phyloP scores from a whole-genome alignment of 2,797 vertebrate species.

The Sebastes iracundus region DNA sequence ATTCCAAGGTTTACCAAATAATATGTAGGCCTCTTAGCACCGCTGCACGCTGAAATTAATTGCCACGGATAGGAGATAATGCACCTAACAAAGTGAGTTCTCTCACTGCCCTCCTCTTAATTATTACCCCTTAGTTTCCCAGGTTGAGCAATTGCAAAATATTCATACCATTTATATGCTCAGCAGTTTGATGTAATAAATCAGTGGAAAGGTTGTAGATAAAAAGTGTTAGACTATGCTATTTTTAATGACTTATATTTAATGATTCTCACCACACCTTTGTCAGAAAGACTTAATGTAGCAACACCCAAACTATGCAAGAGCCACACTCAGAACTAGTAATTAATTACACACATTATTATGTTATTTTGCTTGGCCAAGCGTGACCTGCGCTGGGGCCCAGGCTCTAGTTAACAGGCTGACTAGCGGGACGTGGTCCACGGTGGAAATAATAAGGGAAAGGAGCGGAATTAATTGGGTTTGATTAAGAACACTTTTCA shows the following conservation, averaged over 20 bases:
- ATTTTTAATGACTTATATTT: slow-evolving; percentile 32
- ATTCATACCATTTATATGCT: background rate
- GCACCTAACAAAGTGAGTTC: background rate
- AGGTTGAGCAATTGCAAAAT: background rate
- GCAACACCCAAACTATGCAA: slow-evolving; percentile 28
- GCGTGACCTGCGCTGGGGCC: slow-evolving; percentile 71
- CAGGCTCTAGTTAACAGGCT: slow-evolving; percentile 81
- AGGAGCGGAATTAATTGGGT: slow-evolving; percentile 88
- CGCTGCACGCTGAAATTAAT: background rate
- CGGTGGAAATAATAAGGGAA: slow-evolving; percentile 85
- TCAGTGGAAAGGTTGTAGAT: background rate
- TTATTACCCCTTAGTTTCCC: background rate
- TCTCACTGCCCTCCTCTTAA: background rate
- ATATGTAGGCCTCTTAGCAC: background rate
- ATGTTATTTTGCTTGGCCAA: slow-evolving; percentile 79
- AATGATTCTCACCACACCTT: slow-evolving; percentile 20
- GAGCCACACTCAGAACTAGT: slow-evolving; percentile 70
- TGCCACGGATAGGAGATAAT: background rate
- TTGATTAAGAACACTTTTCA: slow-evolving; percentile 84
- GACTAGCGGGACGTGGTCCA: slow-evolving; percentile 75
- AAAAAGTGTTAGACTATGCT: background rate
- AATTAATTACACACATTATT: slow-evolving; percentile 81
- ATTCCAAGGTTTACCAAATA: background rate
- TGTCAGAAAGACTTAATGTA: slow-evolving; percentile 28
- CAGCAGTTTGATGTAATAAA: background rate